These are phyloP conservation scores for Scylla paramamosain DNA, from an alignment of 1,140 invertebrate genomes.

Conservation along the genomic window DNA sequence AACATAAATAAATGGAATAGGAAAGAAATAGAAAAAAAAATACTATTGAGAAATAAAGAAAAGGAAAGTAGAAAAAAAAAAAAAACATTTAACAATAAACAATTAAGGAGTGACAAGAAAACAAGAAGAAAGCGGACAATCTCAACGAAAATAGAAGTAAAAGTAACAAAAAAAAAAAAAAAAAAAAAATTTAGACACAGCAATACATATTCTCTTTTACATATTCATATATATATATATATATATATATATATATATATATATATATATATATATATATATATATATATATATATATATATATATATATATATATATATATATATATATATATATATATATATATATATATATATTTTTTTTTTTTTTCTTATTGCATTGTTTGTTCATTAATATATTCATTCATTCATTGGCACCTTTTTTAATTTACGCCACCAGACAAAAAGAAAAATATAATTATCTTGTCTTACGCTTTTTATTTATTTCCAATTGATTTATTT, in stretches of 20 bases:
- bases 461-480: too few species aligned
- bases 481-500: not conserved
- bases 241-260: too few species aligned
- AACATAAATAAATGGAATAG: not conserved
- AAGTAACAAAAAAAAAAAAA: not conserved
- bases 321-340: too few species aligned
- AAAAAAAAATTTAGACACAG: not conserved
- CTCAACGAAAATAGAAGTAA: not conserved
- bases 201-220: not conserved
- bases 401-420: not conserved
- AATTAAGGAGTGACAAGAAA: too few species aligned
- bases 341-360: too few species aligned
- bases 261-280: too few species aligned
- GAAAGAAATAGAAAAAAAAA: not conserved
- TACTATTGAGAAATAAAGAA: too few species aligned
- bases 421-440: too few species aligned
- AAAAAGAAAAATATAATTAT: too few species aligned
- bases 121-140: too few species aligned
- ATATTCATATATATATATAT: not conserved
- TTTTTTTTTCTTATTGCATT: not conserved
- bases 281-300: too few species aligned
- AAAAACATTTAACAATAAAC: not conserved
- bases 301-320: too few species aligned
- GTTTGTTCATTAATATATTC: not conserved
- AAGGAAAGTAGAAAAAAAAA: not conserved